Evolutionary conservation across 2,113 vertebrate genomes (phyloP).

Genomic region (Artemisiospiza belli): DNA sequence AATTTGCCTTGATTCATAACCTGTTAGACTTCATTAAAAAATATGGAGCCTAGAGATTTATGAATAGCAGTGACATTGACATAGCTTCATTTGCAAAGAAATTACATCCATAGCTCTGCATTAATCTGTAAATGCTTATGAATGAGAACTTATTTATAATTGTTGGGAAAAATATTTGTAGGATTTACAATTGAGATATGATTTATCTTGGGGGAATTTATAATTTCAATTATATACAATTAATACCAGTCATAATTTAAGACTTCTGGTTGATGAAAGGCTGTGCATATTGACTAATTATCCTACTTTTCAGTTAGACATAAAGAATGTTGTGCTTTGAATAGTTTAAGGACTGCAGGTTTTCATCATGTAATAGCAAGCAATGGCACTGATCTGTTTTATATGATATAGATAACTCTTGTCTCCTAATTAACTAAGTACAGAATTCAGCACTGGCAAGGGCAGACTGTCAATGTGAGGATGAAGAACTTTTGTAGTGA

Average conservation of each 20-base stretch:
- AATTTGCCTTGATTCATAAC: background rate
- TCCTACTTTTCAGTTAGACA: background rate
- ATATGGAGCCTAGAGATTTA: background rate
- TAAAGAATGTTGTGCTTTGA: background rate
- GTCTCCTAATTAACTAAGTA: background rate
- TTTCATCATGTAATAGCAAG: background rate
- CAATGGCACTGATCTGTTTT: background rate
- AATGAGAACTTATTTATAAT: conserved; percentile 27
- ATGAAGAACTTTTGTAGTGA: background rate
- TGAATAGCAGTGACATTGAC: conserved; percentile 11
- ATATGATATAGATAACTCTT: background rate
- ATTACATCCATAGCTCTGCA: background rate
- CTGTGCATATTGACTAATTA: background rate
- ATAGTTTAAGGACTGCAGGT: background rate
- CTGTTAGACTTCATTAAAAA: conserved; percentile 14
- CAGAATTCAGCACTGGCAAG: background rate
- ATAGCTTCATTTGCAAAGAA: conserved; percentile 28
- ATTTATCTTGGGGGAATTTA: conserved; percentile 8
- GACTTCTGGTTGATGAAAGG: background rate
- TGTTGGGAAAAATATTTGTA: background rate
- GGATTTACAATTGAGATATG: background rate
- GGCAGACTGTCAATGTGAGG: background rate
- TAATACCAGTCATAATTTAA: conserved; percentile 33
- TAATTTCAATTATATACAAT: conserved; percentile 1
- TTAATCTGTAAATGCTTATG: conserved; percentile 22